Base-by-base conservation (phyloP, 92 coral and sea anemone species). In the Desmophyllum pertusum region DNA sequence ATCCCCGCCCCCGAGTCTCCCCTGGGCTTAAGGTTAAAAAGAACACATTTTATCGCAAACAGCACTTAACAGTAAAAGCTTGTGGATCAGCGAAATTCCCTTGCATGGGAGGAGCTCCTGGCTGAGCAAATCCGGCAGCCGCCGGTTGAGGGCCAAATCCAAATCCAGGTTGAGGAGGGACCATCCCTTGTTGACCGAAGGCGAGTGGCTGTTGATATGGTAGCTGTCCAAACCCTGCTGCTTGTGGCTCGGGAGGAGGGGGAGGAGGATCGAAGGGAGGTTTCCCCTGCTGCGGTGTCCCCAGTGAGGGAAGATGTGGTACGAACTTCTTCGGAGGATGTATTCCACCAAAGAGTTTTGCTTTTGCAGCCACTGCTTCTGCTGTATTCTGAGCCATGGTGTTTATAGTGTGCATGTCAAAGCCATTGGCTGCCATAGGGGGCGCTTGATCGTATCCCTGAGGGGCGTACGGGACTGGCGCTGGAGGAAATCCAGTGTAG, bases 231-330 rank as follows among this genome's bases (percentile, higher is more conserved):
- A 29, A 82, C 41, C 70, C 86, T 14, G 78, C 59, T 15, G 77
- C 85, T 35, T 25, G 86, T 11, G 86, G 85, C 71, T 52, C 42
- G 0, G 70, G 78, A 2, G 70, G 37, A 0, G 68, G 50, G 25
- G 72, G 79, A 4, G 86, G 79, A 0, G 85, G 86, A 38, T 70
- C 23, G 57, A 52, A 81, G 41, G 79, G 79, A 27, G 86, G 86
- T 53, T 82, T 82, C 13, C 86, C 86, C 33, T 3, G 70, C 79
- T 82, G 86, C 6, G 11, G 79, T 21, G 72, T 62, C 7, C 86
- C 86, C 86, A 82, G 40, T 2, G 86, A 59, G 18, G 86, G 86
- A 17, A 82, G 57, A 45, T 72, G 86, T n/a, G 86, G 86, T 10
- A 82, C 79, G 36, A 82, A 82, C 27, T 82, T 82, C 43, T 82